Percentiles rank a stretch among this genome's conserved stretches.
Evolutionary conservation across 2,797 vertebrate species (phyloP).

Genomic region (Telmatherina bonti): DNA sequence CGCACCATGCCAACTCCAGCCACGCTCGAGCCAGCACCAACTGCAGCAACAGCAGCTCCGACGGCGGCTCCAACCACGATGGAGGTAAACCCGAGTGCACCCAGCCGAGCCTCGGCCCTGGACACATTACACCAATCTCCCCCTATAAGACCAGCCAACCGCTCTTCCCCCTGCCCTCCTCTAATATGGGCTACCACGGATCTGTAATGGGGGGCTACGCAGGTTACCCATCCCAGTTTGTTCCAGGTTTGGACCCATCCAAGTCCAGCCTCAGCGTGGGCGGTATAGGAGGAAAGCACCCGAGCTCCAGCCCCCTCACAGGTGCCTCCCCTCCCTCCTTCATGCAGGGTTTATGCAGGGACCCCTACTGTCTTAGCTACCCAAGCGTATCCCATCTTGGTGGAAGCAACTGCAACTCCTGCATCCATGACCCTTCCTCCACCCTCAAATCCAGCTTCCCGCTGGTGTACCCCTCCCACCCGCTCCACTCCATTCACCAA

Average conservation of each 20-base stretch:
- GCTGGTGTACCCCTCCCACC: slow-evolving; percentile 92
- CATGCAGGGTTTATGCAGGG: slow-evolving; percentile 96
- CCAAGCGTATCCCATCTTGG: slow-evolving; percentile 91
- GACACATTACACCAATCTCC: slow-evolving; percentile 93
- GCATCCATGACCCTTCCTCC: slow-evolving; percentile 91
- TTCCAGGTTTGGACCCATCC: slow-evolving; percentile 90
- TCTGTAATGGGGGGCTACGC: slow-evolving; percentile 95
- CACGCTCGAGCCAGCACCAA: slow-evolving; percentile 79
- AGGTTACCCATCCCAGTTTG: slow-evolving; percentile 93
- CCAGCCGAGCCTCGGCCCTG: slow-evolving; percentile 74
- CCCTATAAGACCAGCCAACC: slow-evolving; percentile 94
- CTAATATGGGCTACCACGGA: slow-evolving; percentile 96
- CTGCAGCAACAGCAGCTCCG: slow-evolving; percentile 84
- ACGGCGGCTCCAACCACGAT: slow-evolving; percentile 81
- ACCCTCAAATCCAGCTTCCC: slow-evolving; percentile 92
- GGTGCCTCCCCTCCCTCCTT: slow-evolving; percentile 96
- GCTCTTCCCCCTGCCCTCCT: slow-evolving; percentile 91
- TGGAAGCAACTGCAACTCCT: slow-evolving; percentile 92
- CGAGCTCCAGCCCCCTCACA: slow-evolving; percentile 94
- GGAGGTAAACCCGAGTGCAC: slow-evolving; percentile 85
- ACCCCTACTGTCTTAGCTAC: slow-evolving; percentile 97
- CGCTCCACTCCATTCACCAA: slow-evolving; percentile 91
- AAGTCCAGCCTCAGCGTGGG: slow-evolving; percentile 87
- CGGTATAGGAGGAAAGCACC: slow-evolving; percentile 91
- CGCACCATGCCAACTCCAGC: slow-evolving; percentile 80